Conservation (phyloP, 2,797 vertebrate genomes). For the Anniella stebbinsi region DNA sequence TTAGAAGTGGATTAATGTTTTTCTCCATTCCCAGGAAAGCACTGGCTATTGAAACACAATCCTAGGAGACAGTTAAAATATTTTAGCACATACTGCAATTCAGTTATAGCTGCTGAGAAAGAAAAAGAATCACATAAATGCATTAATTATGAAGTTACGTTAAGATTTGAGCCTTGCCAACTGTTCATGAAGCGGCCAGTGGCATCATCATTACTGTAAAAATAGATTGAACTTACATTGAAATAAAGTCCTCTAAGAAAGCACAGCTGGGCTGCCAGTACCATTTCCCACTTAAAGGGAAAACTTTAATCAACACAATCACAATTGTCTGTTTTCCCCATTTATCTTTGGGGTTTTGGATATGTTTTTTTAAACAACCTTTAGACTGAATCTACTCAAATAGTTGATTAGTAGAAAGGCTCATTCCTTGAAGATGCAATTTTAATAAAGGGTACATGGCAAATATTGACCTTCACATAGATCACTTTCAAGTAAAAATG, state of each 20-base stretch:
- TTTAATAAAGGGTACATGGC: conserved; percentile 12
- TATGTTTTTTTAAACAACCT: neutral
- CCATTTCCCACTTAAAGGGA: conserved; percentile 39
- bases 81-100: conserved; percentile 12
- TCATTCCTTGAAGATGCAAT: neutral
- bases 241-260: conserved; percentile 53
- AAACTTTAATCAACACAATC: conserved; percentile 37
- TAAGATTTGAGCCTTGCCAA: conserved; percentile 53
- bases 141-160: conserved; percentile 54
- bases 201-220: conserved; percentile 54
- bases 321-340: conserved; percentile 5
- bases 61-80: neutral
- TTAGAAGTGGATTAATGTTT: conserved; percentile 21
- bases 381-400: neutral
- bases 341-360: neutral
- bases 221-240: conserved; percentile 57
- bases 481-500: conserved; percentile 29
- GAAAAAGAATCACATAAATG: conserved; percentile 46
- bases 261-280: conserved; percentile 30
- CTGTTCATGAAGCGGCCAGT: conserved; percentile 49
- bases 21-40: conserved; percentile 22
- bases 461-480: neutral
- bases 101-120: conserved; percentile 38
- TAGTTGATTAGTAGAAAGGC: conserved; percentile 26
- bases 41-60: conserved; percentile 7